A percentile compares a stretch with the other conserved stretches of the same genome.
These are phyloP conservation scores for Lasioglossum calceatum DNA, from an alignment of 2,888 invertebrate species.

Conservation along the genomic window DNA sequence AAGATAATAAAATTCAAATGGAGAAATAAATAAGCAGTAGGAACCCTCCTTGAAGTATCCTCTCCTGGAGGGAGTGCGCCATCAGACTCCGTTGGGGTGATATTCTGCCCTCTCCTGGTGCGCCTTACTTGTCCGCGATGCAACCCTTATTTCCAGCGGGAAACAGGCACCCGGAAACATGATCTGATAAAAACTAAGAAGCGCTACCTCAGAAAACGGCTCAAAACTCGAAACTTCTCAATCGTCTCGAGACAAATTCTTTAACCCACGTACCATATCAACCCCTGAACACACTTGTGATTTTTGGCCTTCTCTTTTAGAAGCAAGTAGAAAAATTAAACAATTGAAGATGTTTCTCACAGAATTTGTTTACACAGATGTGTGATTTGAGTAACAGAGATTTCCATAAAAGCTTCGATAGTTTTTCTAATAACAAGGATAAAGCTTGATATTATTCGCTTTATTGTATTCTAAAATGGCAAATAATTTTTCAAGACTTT, in stretches of 20 bases:
- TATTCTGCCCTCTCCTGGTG: conserved; percentile 69
- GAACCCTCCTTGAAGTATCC: conserved; percentile 75
- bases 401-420: background rate
- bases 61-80: conserved; percentile 66
- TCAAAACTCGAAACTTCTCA: conserved; percentile 5
- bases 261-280: background rate
- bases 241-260: background rate
- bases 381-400: background rate
- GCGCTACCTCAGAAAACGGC: conserved; percentile 69
- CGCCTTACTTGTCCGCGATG: conserved; percentile 79
- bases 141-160: conserved; percentile 81
- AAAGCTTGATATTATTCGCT: background rate
- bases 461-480: background rate
- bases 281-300: background rate
- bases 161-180: conserved; percentile 48
- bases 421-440: background rate
- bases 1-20: conserved; percentile 84
- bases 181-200: conserved; percentile 61
- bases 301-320: background rate
- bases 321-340: background rate
- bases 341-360: background rate
- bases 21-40: conserved; percentile 76
- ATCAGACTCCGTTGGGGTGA: conserved; percentile 67
- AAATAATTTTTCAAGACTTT: background rate
- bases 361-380: background rate